Base-by-base conservation (phyloP, 2,888 invertebrate species). In the Dioctria rufipes region DNA sequence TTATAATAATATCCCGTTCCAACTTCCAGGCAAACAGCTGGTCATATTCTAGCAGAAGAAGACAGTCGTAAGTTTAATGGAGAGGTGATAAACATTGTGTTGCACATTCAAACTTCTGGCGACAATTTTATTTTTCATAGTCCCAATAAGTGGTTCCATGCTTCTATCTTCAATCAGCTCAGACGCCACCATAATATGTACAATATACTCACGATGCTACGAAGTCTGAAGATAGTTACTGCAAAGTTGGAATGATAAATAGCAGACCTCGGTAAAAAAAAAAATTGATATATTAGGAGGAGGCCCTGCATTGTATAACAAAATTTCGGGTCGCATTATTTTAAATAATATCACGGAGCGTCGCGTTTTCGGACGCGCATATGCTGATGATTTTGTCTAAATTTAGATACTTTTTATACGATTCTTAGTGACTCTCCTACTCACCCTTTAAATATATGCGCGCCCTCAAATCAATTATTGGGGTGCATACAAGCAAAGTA, bases 401-500 rank as follows among this genome's bases (percentile, higher is more conserved):
- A 71, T 51, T 11, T 71, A 71, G 54, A 46, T 11, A 25, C 25
- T 25, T 25, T 25, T 25, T 25, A 25, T 25, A 25, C 25, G 4
- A 54, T 51, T 46, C 46, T 25, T 51, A 71, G 75, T 25, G 8
- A 46, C n/a, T n/a, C n/a, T 60, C 60, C 60, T 25, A 39, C 42
- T 37, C 75, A 43, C 61, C 75, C 61, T 54, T 75, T 39, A 25
- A 25, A 25, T 25, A 25, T 25, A 25, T 46, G 46, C 25, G 11
- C 43, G 37, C 40, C 75, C n/a, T 6, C 37, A 40, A 39, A 65
- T 78, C 78, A 65, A 78, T 78, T 78, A 63, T 43, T 6, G 75
- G 75, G 46, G 9, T 78, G 63, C 61, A 78, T 65, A 49, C 58
- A 63, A 11, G 49, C n/a, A 25, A 63, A 39, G 39, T 49, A 63